Conservation (phyloP, 2,113 vertebrate genomes). For the Channa maculata region DNA sequence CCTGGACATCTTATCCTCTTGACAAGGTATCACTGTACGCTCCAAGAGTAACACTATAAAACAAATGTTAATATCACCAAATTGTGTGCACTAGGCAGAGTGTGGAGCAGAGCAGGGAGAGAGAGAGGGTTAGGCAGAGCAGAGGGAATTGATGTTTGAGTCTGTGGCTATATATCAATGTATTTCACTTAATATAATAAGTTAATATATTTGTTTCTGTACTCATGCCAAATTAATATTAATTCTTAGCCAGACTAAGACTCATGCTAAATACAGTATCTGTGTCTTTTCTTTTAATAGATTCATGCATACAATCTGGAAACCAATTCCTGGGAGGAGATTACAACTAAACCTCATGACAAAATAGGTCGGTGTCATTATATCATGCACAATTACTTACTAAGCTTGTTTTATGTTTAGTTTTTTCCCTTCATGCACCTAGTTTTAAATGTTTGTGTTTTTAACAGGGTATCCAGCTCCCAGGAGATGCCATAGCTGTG, state of each 20-base stretch:
- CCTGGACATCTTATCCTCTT: slow-evolving; percentile 97
- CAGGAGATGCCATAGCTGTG: slow-evolving; percentile 96
- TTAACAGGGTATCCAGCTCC: slow-evolving; percentile 94
- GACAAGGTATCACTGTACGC: slow-evolving; percentile 88
- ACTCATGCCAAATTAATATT: no score
- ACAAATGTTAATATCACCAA: neutral
- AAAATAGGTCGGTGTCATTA: slow-evolving; percentile 87
- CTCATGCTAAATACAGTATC: neutral
- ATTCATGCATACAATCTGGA: slow-evolving; percentile 98
- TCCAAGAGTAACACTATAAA: neutral
- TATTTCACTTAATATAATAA: no score
- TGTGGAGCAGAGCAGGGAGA: no score
- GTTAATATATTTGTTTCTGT: no score
- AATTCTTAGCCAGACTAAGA: neutral
- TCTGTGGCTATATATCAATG: no score
- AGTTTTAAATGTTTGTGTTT: slow-evolving; percentile 13
- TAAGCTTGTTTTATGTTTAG: neutral
- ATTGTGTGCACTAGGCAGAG: neutral
- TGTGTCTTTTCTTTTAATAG: slow-evolving; percentile 69
- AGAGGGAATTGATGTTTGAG: no score
- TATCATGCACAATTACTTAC: slow-evolving; percentile 8
- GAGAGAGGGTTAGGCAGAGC: no score
- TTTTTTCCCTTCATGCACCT: neutral
- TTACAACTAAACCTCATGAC: slow-evolving; percentile 93
- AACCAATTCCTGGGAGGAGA: slow-evolving; percentile 98